A percentile compares a stretch with the other conserved stretches of the same genome.
Conservation (phyloP, 2,113 vertebrate genomes). For the Rhinoptilus africanus region DNA sequence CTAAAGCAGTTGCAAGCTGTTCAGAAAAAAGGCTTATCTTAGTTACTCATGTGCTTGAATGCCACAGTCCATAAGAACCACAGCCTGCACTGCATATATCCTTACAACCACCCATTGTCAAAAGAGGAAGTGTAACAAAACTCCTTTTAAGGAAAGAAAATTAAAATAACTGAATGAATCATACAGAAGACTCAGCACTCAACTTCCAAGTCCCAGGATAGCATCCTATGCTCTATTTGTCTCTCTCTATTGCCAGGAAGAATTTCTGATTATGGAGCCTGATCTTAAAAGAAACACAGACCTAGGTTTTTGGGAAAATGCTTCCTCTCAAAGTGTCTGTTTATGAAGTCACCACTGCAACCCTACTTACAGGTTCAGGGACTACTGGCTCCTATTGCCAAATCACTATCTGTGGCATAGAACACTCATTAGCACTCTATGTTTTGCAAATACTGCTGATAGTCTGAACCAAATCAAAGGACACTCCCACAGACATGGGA, state of each 20-base stretch:
- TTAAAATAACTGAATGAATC: constrained; percentile 60
- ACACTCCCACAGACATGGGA: accelerated
- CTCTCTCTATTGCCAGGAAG: not conserved
- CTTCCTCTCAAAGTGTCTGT: not conserved
- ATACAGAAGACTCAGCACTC: constrained; percentile 1
- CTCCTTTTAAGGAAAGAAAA: constrained; percentile 50
- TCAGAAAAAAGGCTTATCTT: constrained; percentile 39
- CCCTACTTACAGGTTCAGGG: not conserved
- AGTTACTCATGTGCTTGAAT: constrained; percentile 12
- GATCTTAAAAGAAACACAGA: not conserved
- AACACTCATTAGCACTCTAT: not conserved
- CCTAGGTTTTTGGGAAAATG: not conserved
- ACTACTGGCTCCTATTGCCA: not conserved
- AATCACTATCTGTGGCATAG: not conserved
- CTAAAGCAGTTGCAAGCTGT: constrained; percentile 12
- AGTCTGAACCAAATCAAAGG: not conserved
- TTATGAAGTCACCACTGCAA: not conserved
- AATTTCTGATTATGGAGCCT: not conserved
- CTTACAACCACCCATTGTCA: constrained; percentile 21
- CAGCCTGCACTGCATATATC: constrained; percentile 12
- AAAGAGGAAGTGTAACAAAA: constrained; percentile 35
- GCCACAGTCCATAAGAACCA: not conserved
- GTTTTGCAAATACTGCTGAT: accelerated
- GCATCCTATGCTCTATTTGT: not conserved
- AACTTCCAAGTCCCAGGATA: not conserved